phyloP scores from a whole-genome alignment of 2,888 invertebrate genomes.

The Congeria kusceri region DNA sequence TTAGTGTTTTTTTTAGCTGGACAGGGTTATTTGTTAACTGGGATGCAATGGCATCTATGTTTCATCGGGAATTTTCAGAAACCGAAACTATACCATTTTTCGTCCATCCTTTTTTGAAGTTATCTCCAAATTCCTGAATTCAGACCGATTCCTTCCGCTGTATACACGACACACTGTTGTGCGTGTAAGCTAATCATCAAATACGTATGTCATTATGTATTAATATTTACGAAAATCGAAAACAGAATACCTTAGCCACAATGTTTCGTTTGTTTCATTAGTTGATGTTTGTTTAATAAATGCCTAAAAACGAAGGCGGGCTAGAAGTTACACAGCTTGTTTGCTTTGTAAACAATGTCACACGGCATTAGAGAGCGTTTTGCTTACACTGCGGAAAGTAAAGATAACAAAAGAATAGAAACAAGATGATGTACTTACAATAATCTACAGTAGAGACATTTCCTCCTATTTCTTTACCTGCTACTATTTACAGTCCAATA shows the following conservation, averaged over 20 bases:
- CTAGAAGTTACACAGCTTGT: constrained; percentile 19
- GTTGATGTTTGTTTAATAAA: constrained; percentile 40
- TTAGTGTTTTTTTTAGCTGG: no score
- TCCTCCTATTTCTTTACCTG: no score
- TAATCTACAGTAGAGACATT: no score
- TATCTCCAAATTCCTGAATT: no score
- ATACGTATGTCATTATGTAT: no score
- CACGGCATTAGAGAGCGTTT: constrained; percentile 19
- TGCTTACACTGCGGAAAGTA: constrained; percentile 31
- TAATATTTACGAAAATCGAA: no score
- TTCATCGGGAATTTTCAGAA: no score
- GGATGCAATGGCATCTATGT: no score
- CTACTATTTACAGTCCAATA: no score
- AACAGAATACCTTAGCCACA: background rate
- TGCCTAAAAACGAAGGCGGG: constrained; percentile 25
- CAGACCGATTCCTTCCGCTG: background rate
- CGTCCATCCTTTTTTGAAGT: no score
- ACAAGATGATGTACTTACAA: background rate
- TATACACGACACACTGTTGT: background rate
- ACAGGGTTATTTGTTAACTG: no score
- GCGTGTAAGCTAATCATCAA: background rate
- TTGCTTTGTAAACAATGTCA: constrained; percentile 37
- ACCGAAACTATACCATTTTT: no score
- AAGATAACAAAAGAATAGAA: constrained; percentile 26
- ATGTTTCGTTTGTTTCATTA: constrained; percentile 25